Percentiles rank a stretch among this genome's conserved stretches.
phyloP scores from a whole-genome alignment of 2,797 vertebrate genomes.

The Tangara arthus region DNA sequence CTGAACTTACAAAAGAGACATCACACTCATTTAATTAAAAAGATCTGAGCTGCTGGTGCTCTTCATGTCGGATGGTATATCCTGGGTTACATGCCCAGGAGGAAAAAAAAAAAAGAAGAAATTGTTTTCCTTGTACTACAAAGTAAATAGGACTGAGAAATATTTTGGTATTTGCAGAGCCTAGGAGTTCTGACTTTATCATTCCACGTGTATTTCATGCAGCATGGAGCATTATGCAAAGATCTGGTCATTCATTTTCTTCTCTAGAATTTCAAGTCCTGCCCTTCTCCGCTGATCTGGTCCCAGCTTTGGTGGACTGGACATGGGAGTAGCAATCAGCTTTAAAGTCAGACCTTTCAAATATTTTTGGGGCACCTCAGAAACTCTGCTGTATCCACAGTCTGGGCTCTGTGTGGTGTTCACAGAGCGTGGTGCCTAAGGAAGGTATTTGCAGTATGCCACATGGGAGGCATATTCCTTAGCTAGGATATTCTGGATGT shows the following conservation, averaged over 20 bases:
- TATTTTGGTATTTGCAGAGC: neutral
- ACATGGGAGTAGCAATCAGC: neutral
- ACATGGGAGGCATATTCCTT: neutral
- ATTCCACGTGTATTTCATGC: neutral
- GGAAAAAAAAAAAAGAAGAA: neutral
- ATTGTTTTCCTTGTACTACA: neutral
- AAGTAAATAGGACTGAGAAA: neutral
- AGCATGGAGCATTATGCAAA: neutral
- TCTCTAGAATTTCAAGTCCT: neutral
- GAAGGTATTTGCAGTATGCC: neutral
- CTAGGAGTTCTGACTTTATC: neutral
- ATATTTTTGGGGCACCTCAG: neutral
- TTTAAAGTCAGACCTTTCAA: neutral
- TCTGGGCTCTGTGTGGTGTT: neutral
- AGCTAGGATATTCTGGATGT: neutral
- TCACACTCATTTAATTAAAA: neutral
- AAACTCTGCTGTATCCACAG: neutral
- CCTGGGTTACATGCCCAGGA: neutral
- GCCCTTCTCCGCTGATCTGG: fast-evolving
- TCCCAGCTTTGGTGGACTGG: neutral
- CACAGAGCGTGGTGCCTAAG: neutral
- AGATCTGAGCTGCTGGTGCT: neutral
- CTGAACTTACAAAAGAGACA: conserved; percentile 5
- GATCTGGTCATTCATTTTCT: neutral
- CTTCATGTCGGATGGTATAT: fast-evolving